phyloP scores from a whole-genome alignment of 2,113 vertebrate species.

The Chamaea fasciata region DNA sequence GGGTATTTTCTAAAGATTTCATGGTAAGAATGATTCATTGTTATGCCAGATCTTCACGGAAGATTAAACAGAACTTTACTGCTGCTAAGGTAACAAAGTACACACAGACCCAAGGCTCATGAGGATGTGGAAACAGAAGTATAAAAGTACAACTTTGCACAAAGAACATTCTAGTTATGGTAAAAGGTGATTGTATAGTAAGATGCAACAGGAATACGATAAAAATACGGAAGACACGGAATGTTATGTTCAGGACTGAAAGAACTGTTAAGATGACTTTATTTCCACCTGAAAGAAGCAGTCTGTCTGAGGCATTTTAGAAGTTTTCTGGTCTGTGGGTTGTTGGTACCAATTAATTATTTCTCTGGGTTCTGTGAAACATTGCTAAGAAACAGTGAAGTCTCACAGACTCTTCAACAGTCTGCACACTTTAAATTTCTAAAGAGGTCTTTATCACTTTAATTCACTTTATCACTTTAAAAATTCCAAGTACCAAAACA shows the following conservation, averaged over 20 bases:
- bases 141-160: not conserved
- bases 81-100: constrained; percentile 32
- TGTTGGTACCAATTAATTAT: not conserved
- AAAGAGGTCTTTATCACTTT: not conserved
- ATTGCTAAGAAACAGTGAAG: not conserved
- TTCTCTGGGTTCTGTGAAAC: not conserved
- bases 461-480: not conserved
- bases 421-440: not conserved
- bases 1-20: not conserved
- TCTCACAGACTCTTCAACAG: not conserved
- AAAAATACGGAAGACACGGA: not conserved
- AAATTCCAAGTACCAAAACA: not conserved
- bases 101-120: not conserved
- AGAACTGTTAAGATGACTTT: not conserved
- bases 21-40: not conserved
- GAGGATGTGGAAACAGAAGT: not conserved
- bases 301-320: not conserved
- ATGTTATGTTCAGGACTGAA: not conserved
- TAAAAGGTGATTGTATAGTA: not conserved
- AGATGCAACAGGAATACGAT: not conserved
- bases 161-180: not conserved
- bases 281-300: not conserved
- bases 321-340: not conserved
- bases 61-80: constrained; percentile 37
- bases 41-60: not conserved